These are phyloP conservation scores for Monomorium pharaonis DNA, from an alignment of 1,140 invertebrate species.

Conservation along the genomic window DNA sequence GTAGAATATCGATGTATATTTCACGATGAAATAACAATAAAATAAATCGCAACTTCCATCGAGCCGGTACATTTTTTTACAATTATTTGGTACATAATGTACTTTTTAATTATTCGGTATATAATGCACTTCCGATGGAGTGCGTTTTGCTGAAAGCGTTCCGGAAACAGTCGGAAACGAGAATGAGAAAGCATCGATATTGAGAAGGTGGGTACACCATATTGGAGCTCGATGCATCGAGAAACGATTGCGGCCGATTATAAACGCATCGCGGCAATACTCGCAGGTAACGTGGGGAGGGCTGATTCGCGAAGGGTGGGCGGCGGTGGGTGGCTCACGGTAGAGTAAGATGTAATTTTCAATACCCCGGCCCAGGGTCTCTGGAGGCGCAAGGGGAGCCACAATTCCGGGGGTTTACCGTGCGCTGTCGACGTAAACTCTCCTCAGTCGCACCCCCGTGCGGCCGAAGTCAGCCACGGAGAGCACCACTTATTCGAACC, in stretches of 20 bases:
- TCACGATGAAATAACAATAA: neutral
- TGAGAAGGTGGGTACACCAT: conserved; percentile 20
- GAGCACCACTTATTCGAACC: conserved; percentile 79
- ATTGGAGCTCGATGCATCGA: conserved; percentile 43
- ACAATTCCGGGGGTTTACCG: conserved; percentile 83
- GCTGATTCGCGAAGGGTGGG: conserved; percentile 61
- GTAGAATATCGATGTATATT: neutral
- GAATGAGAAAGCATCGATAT: neutral
- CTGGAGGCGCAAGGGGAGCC: conserved; percentile 79
- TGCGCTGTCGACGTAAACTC: conserved; percentile 84
- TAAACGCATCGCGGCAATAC: conserved; percentile 71
- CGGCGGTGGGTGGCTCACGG: conserved; percentile 63
- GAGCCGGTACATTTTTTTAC: neutral
- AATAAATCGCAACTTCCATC: neutral
- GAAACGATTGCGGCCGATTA: conserved; percentile 73
- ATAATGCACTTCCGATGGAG: conserved; percentile 42
- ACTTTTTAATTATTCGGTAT: neutral
- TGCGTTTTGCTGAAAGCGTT: conserved; percentile 20
- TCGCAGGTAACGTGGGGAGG: conserved; percentile 39
- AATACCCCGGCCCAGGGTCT: conserved; percentile 80
- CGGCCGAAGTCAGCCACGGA: conserved; percentile 77
- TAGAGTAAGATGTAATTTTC: conserved; percentile 84
- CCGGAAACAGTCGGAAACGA: neutral
- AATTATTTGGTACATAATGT: no score
- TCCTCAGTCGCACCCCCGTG: conserved; percentile 80